Percentiles rank a stretch among this genome's conserved stretches.
phyloP scores from a whole-genome alignment of 1,140 invertebrate species.

The Limonius californicus region DNA sequence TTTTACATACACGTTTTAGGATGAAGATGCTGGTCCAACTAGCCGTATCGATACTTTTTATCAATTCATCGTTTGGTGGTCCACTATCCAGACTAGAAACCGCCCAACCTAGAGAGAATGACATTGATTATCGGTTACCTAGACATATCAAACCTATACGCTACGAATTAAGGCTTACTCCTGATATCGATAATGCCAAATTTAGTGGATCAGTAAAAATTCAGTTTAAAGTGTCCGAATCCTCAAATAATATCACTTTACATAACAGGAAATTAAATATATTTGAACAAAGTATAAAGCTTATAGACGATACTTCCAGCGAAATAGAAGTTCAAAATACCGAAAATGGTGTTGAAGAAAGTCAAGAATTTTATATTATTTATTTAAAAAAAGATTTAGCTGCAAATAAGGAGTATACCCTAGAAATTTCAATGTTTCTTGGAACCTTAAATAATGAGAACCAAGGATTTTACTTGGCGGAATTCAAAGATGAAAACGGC shows the following conservation, averaged over 20 bases:
- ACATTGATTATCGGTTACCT: neutral
- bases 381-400: neutral
- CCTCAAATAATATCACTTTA: neutral
- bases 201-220: neutral
- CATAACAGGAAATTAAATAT: neutral
- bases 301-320: too few species aligned
- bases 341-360: neutral
- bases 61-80: neutral
- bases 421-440: neutral
- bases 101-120: neutral
- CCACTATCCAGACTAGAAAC: neutral
- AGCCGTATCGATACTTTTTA: too few species aligned
- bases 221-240: neutral
- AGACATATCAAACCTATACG: neutral
- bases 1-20: too few species aligned
- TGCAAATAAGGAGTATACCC: neutral
- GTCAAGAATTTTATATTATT: neutral
- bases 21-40: too few species aligned
- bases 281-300: neutral
- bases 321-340: neutral
- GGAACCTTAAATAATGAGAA: neutral
- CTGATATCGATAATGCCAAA: neutral
- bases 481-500: neutral
- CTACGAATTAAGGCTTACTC: neutral
- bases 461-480: neutral